Percentiles rank a stretch among this genome's conserved stretches.
Evolutionary conservation across 2,888 invertebrate species (phyloP).

Genomic region (Zaprionus lineosus): DNA sequence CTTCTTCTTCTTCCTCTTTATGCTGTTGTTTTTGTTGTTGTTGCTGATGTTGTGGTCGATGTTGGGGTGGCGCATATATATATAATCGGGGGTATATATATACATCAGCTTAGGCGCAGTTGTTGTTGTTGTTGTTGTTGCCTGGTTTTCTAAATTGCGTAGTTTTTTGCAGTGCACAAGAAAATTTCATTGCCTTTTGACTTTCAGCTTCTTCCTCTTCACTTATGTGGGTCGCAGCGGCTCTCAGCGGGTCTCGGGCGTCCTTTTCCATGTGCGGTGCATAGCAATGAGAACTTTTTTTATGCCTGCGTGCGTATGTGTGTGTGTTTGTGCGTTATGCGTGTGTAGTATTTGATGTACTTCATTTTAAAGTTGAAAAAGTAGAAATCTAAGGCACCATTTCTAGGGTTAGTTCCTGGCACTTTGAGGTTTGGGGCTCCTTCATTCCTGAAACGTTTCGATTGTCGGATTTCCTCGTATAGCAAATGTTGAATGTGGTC

Average conservation of each 20-base stretch:
- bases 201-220: constrained; percentile 9
- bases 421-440: constrained; percentile 61
- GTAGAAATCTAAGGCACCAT: neutral
- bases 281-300: constrained; percentile 56
- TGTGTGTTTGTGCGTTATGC: constrained; percentile 9
- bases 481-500: constrained; percentile 45
- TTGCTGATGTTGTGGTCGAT: too few relatives aligned
- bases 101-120: constrained; percentile 32
- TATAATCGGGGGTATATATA: constrained; percentile 25
- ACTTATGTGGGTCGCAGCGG: constrained; percentile 51
- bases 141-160: constrained; percentile 46
- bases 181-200: constrained; percentile 53
- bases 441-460: constrained; percentile 23
- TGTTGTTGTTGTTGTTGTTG: constrained; percentile 35
- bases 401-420: too few relatives aligned
- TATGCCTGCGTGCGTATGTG: constrained; percentile 4
- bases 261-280: constrained; percentile 51
- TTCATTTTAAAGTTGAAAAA: constrained; percentile 61
- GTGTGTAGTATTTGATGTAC: constrained; percentile 31
- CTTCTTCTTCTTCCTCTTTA: too few relatives aligned
- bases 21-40: constrained; percentile 33
- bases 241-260: constrained; percentile 31
- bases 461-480: constrained; percentile 41
- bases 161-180: constrained; percentile 53
- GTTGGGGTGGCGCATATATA: constrained; percentile 12